phyloP scores from a whole-genome alignment of 2,797 vertebrate species.

The Argyrosomus regius region DNA sequence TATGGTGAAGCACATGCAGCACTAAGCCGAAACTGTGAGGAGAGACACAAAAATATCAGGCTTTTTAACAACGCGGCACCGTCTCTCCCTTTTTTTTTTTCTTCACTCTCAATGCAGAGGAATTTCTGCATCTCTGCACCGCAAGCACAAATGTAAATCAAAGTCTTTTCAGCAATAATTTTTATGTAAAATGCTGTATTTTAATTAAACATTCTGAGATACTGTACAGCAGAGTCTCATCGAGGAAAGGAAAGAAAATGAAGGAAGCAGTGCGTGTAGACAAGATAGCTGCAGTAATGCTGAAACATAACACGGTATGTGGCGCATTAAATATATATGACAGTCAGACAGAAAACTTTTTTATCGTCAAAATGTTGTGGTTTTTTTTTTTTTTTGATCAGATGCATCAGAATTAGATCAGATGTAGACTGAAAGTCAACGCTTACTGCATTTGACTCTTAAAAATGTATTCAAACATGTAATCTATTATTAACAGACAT shows the following conservation, averaged over 20 bases:
- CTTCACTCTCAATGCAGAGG: conserved; percentile 41
- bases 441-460: conserved; percentile 21
- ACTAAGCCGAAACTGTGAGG: conserved; percentile 73
- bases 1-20: conserved; percentile 72
- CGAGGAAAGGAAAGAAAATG: conserved; percentile 42
- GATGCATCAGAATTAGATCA: conserved; percentile 2
- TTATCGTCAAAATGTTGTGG: conserved; percentile 11
- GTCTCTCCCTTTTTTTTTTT: conserved; percentile 14
- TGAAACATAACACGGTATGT: conserved; percentile 32
- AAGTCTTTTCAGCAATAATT: conserved; percentile 74
- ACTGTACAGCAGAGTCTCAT: conserved; percentile 38
- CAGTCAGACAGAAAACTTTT: conserved; percentile 29
- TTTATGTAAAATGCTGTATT: conserved; percentile 66
- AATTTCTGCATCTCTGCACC: conserved; percentile 74
- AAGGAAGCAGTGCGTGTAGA: conserved; percentile 18
- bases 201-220: conserved; percentile 69
- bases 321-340: conserved; percentile 44
- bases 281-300: conserved; percentile 46
- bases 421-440: not conserved
- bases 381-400: conserved; percentile 20
- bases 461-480: conserved; percentile 8
- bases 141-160: conserved; percentile 78
- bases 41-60: conserved; percentile 69
- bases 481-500: conserved; percentile 14
- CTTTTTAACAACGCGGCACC: conserved; percentile 57